phyloP scores from a whole-genome alignment of 1,140 invertebrate genomes.

The Brachionus calyciflorus region DNA sequence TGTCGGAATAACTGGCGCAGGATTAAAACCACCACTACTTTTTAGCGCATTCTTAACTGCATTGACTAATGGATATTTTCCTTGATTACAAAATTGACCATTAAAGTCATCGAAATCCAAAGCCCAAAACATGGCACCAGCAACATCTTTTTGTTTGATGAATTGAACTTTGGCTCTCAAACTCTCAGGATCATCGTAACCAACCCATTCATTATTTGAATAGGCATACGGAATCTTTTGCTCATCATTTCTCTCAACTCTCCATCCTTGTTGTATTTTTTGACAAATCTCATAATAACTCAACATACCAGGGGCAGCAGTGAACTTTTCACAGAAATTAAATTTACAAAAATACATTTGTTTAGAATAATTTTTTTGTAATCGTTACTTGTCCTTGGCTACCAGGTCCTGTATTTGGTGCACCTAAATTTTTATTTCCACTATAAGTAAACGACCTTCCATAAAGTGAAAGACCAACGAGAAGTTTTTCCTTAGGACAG shows the following conservation, averaged over 20 bases:
- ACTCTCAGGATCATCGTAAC: conserved; percentile 74
- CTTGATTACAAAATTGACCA: conserved; percentile 52
- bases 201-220: conserved; percentile 84
- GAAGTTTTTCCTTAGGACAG: conserved; percentile 73
- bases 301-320: conserved; percentile 81
- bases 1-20: not conserved
- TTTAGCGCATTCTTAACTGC: conserved; percentile 60
- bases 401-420: conserved; percentile 70
- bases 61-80: conserved; percentile 53
- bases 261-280: conserved; percentile 18
- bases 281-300: conserved; percentile 75
- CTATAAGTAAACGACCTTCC: conserved; percentile 77
- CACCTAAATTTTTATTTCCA: conserved; percentile 75
- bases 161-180: conserved; percentile 49
- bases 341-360: conserved; percentile 73
- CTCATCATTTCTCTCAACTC: not conserved
- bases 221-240: conserved; percentile 71
- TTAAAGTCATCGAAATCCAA: conserved; percentile 67
- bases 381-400: conserved; percentile 69
- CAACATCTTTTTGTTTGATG: conserved; percentile 27
- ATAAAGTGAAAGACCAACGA: conserved; percentile 82
- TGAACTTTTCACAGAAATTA: conserved; percentile 73
- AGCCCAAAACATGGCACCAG: conserved; percentile 69
- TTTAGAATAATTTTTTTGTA: conserved; percentile 83
- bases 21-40: not conserved